These are phyloP conservation scores for Morpho deidamia DNA, from an alignment of 2,888 invertebrate genomes.

Conservation along the genomic window DNA sequence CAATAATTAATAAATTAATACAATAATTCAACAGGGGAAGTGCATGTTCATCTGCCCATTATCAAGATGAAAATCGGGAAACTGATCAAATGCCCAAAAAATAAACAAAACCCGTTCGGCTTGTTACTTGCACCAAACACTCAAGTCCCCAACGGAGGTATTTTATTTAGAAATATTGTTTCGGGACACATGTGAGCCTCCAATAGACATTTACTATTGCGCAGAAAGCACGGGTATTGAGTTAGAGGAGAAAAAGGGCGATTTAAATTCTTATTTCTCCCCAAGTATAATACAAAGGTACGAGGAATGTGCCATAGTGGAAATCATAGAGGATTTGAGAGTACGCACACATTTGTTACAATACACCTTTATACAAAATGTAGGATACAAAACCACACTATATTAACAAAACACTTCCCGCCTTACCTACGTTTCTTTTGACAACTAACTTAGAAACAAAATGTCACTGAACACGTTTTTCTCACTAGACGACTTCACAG, in stretches of 20 bases:
- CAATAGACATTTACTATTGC: slow-evolving; percentile 41
- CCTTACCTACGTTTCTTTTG: too few relatives aligned
- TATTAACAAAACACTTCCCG: too few relatives aligned
- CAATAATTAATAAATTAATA: too few relatives aligned
- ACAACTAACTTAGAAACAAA: too few relatives aligned
- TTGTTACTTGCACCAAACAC: slow-evolving; percentile 12
- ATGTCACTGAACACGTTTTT: too few relatives aligned
- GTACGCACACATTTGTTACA: neutral
- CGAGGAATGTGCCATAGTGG: neutral
- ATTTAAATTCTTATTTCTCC: slow-evolving; percentile 20
- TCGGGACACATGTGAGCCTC: slow-evolving; percentile 48
- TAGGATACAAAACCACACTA: too few relatives aligned
- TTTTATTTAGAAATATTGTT: slow-evolving; percentile 73
- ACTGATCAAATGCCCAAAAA: too few relatives aligned
- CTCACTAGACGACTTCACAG: too few relatives aligned
- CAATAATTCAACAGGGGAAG: too few relatives aligned
- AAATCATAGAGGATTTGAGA: slow-evolving; percentile 1
- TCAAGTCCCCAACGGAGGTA: slow-evolving; percentile 42
- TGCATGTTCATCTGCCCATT: too few relatives aligned
- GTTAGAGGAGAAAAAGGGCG: slow-evolving; percentile 32
- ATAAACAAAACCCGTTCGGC: slow-evolving; percentile 13
- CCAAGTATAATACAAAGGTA: slow-evolving; percentile 1
- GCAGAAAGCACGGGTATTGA: slow-evolving; percentile 48
- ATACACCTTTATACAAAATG: neutral
- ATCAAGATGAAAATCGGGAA: too few relatives aligned